phyloP scores from a whole-genome alignment of 2,797 vertebrate genomes.

The Pristis pectinata region DNA sequence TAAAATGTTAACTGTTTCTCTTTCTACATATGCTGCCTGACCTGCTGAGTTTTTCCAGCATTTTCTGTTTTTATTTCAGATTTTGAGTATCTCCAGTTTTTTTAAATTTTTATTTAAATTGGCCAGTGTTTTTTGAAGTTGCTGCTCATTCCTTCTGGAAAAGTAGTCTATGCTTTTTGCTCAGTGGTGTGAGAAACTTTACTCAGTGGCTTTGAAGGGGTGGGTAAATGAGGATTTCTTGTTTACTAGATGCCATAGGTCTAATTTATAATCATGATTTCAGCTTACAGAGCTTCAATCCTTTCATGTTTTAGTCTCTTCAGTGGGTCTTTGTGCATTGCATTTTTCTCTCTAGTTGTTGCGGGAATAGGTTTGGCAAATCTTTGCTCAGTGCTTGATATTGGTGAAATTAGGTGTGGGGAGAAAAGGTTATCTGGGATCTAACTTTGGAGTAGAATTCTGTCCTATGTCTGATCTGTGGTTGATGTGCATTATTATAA shows the following conservation, averaged over 20 bases:
- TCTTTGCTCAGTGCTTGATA: not conserved
- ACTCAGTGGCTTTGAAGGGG: not conserved
- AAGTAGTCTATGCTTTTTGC: not conserved
- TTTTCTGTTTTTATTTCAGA: no score
- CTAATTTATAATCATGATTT: not conserved
- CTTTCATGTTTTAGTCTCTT: not conserved
- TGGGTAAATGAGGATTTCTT: not conserved
- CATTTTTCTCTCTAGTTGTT: not conserved
- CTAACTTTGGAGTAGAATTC: not conserved
- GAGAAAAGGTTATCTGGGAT: not conserved
- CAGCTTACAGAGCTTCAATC: not conserved
- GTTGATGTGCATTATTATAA: not conserved
- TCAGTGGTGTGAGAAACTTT: not conserved
- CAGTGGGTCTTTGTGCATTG: not conserved
- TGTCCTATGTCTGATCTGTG: not conserved
- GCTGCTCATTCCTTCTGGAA: not conserved
- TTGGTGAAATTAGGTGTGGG: not conserved
- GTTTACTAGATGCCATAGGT: not conserved
- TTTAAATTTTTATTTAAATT: no score
- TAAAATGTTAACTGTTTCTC: no score
- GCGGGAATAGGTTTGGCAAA: not conserved
- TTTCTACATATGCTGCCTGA: no score
- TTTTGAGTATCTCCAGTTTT: no score
- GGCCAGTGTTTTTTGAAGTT: not conserved
- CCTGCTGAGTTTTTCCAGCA: no score